These are phyloP conservation scores for Tachina fera DNA, from an alignment of 2,888 invertebrate species.

Conservation along the genomic window DNA sequence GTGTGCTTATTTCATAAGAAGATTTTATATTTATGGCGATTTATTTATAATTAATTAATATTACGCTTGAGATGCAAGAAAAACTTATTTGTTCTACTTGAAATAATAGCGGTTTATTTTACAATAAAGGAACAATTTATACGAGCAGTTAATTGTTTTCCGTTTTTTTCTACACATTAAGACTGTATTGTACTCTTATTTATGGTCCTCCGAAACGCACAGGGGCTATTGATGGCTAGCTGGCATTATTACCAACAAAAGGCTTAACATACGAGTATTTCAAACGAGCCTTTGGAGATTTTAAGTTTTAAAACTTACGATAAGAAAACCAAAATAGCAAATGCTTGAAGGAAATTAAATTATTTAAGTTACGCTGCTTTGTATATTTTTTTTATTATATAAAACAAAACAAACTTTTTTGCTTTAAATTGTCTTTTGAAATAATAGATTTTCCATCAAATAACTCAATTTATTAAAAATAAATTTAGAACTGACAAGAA, in stretches of 20 bases:
- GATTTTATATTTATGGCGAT: conserved; percentile 57
- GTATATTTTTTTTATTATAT: too few relatives aligned
- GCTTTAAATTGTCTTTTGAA: neutral
- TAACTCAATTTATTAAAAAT: conserved; percentile 5
- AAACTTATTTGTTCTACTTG: conserved; percentile 10
- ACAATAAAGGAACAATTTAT: conserved; percentile 31
- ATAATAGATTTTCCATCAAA: neutral
- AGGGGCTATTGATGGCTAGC: too few relatives aligned
- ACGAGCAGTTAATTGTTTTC: neutral
- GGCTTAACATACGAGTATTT: too few relatives aligned
- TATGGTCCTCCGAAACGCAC: neutral
- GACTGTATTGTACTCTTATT: neutral
- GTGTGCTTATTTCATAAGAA: conserved; percentile 13
- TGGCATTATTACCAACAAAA: too few relatives aligned
- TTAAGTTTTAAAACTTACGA: too few relatives aligned
- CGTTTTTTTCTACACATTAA: neutral
- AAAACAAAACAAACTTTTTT: neutral
- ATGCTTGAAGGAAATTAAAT: too few relatives aligned
- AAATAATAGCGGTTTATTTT: conserved; percentile 28
- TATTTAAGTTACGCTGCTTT: too few relatives aligned
- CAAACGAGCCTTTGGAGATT: too few relatives aligned
- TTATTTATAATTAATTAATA: conserved; percentile 56
- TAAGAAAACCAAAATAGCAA: too few relatives aligned
- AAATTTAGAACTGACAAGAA: neutral
- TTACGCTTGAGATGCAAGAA: conserved; percentile 31